Evolutionary conservation across 2,888 invertebrate genomes (phyloP).

Genomic region (Ophion ellenae): DNA sequence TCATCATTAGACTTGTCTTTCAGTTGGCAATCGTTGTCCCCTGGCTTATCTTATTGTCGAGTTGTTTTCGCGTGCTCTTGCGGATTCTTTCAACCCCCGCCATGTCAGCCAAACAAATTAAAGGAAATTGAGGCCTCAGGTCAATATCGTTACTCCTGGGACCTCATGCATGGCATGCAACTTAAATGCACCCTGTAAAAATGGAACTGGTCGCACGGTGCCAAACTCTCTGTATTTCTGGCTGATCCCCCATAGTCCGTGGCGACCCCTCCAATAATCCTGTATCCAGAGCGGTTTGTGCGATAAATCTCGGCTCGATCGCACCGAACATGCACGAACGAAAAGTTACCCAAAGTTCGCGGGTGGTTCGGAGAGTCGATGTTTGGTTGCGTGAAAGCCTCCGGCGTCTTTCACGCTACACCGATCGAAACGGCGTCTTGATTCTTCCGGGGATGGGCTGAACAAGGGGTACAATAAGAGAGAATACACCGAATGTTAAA

Average conservation of each 20-base stretch:
- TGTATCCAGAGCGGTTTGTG: constrained; percentile 68
- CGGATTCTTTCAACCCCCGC: not conserved
- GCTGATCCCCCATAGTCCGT: constrained; percentile 32
- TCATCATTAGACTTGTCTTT: not conserved
- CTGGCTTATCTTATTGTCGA: not conserved
- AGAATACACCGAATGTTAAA: constrained; percentile 65
- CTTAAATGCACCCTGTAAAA: not conserved
- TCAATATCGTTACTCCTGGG: not conserved
- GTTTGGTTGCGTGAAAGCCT: constrained; percentile 31
- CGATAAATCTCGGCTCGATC: constrained; percentile 48
- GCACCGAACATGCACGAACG: constrained; percentile 21
- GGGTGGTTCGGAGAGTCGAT: constrained; percentile 6
- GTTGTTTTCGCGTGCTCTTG: not conserved
- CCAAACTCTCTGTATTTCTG: not conserved
- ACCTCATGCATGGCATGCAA: not conserved
- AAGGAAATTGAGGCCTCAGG: not conserved
- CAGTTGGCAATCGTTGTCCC: not conserved
- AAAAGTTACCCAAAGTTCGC: constrained; percentile 43
- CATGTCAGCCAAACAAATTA: not conserved
- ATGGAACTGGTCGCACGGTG: too few species aligned
- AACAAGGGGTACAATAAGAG: constrained; percentile 21
- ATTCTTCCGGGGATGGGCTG: constrained; percentile 61
- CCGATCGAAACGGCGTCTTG: constrained; percentile 72
- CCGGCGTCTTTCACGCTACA: constrained; percentile 63
- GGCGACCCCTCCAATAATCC: constrained; percentile 72